Conservation (phyloP, 2,888 invertebrate species). For the Hyalella azteca region DNA sequence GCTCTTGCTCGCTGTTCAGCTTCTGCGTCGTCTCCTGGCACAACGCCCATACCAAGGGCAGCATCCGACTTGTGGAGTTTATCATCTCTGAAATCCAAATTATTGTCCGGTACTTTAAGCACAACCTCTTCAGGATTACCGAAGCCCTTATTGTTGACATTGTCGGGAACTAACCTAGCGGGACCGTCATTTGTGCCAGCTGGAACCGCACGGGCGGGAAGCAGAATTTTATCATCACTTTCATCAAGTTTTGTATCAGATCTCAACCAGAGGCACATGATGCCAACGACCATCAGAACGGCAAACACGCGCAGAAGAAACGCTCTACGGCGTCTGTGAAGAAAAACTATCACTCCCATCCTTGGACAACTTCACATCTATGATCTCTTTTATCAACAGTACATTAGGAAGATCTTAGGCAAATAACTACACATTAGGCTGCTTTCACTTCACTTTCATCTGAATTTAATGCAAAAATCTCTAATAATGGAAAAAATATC, state of each 20-base stretch:
- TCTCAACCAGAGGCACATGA: slow-evolving; percentile 52
- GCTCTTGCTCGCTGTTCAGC: slow-evolving; percentile 21
- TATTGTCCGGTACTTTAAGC: slow-evolving; percentile 30
- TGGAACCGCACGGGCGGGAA: slow-evolving; percentile 1
- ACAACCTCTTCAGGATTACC: slow-evolving; percentile 32
- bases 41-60: neutral
- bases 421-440: too few species aligned
- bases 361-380: neutral
- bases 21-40: neutral
- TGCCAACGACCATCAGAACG: slow-evolving; percentile 47
- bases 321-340: slow-evolving; percentile 45
- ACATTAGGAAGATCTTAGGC: too few species aligned
- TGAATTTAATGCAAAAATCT: too few species aligned
- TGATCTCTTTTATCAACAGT: too few species aligned
- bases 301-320: slow-evolving; percentile 42
- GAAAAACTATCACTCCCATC: slow-evolving; percentile 37
- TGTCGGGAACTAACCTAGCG: neutral
- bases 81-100: slow-evolving; percentile 34
- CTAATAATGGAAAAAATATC: too few species aligned
- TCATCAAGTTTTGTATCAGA: slow-evolving; percentile 35
- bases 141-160: neutral
- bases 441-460: too few species aligned
- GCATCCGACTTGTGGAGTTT: neutral
- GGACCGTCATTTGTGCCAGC: neutral
- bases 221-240: neutral